These are phyloP conservation scores for Ptilorrhoa leucosticta DNA, from an alignment of 2,113 vertebrate species.

Conservation along the genomic window DNA sequence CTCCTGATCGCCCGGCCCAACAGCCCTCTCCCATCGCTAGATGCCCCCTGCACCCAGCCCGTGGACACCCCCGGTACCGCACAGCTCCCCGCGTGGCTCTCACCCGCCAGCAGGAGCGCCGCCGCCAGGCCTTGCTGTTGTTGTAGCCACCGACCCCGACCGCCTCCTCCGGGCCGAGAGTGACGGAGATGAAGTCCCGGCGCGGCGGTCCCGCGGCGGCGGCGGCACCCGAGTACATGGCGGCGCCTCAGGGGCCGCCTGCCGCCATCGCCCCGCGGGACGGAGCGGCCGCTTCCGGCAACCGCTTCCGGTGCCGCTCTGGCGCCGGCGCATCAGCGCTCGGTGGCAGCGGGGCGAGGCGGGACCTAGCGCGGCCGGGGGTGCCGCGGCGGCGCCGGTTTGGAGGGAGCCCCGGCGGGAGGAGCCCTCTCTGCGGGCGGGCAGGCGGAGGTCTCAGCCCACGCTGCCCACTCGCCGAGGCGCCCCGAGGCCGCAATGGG, in stretches of 20 bases:
- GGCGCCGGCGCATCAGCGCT: not conserved
- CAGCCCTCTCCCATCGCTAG: not conserved
- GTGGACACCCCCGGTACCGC: too few relatives aligned
- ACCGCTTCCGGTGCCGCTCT: not conserved
- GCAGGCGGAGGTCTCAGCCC: not conserved
- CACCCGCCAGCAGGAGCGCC: conserved; percentile 90
- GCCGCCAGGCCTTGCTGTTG: conserved; percentile 82
- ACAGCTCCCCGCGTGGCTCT: conserved; percentile 17
- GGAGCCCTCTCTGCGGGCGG: too few relatives aligned
- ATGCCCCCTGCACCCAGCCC: not conserved
- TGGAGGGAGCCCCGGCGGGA: not conserved
- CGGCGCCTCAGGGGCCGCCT: conserved; percentile 3
- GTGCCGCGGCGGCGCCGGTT: not conserved
- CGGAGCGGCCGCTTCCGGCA: not conserved
- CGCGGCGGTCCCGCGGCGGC: conserved; percentile 58
- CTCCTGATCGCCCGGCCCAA: fast-evolving
- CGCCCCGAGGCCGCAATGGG: not conserved
- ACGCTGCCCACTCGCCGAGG: not conserved
- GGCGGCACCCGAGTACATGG: conserved; percentile 45
- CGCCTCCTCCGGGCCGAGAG: conserved; percentile 69
- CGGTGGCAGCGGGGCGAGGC: not conserved
- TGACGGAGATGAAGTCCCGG: conserved; percentile 85
- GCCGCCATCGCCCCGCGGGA: not conserved
- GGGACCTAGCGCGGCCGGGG: fast-evolving
- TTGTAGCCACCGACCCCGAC: conserved; percentile 63